Base-by-base conservation (phyloP, 2,888 invertebrate genomes). In the Bimastos eiseni region DNA sequence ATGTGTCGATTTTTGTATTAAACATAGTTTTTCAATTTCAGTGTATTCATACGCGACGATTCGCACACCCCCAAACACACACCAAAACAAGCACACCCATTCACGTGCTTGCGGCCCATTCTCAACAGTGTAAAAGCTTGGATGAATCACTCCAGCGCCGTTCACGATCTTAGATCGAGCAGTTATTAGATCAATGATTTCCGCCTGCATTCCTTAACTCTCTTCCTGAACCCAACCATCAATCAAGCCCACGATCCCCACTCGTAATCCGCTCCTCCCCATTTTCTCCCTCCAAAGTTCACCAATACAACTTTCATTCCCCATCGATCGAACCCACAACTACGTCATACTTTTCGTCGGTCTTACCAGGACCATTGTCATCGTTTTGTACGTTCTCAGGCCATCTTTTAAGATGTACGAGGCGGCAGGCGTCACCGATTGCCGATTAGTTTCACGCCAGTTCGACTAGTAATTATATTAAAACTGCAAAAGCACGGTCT, bases 351-450 rank as follows among this genome's bases (percentile, higher is more conserved):
- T 0, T 30, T 70, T 70, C 70, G 70, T 70, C n/a, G 30, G 6
- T 70, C 70, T 70, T 70, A 70, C 70, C 70, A 70, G 70, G n/a
- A 70, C 70, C 70, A 70, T 70, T 70, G 70, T 70, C 70, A 70
- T 70, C 70, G 70, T 70, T 0, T 70, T 70, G 5, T 8, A 8
- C 70, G 30, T 30, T 17, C n/a, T n/a, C 70, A n/a, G 70, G 70
- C n/a, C 70, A 70, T 70, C 6, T 70, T 70, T 70, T 70, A 49
- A 70, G 70, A 70, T n/a, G 70, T 6, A 70, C 70, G 70, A 70
- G n/a, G n/a, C 8, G 70, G n/a, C 70, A 70, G n/a, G 30, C 70
- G 70, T 70, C 30, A 70, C 30, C 30, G 70, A 70, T 70, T 13
- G n/a, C 70, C 70, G 70, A 70, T 70, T n/a, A n/a, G 70, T 70